Evolutionary conservation across 2,888 invertebrate species (phyloP).

Genomic region (Phyllotreta striolata): DNA sequence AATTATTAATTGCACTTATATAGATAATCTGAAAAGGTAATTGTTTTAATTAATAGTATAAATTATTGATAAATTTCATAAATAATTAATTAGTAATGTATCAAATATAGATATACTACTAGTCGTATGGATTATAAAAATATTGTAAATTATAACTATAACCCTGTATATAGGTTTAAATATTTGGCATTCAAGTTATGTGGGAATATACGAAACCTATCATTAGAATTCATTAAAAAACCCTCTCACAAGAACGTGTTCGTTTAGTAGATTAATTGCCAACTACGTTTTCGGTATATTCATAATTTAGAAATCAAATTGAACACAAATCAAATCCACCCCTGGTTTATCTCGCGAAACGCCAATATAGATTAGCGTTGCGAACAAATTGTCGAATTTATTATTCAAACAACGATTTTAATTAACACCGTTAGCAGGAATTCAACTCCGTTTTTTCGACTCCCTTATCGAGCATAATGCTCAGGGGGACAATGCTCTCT

Average conservation of each 20-base stretch:
- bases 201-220: slow-evolving; percentile 36
- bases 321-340: too few species aligned
- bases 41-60: too few species aligned
- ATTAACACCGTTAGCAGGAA: slow-evolving; percentile 13
- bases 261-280: slow-evolving; percentile 12
- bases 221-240: slow-evolving; percentile 15
- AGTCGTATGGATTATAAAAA: too few species aligned
- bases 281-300: too few species aligned
- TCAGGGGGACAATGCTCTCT: slow-evolving; percentile 6
- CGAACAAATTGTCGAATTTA: slow-evolving; percentile 2
- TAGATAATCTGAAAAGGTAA: slow-evolving; percentile 7
- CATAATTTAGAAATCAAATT: too few species aligned
- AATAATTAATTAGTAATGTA: too few species aligned
- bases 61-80: slow-evolving; percentile 14
- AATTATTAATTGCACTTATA: background rate
- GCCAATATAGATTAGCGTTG: too few species aligned
- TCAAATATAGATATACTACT: too few species aligned
- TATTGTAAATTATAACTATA: too few species aligned
- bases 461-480: slow-evolving; percentile 10
- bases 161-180: too few species aligned
- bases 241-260: slow-evolving; percentile 3
- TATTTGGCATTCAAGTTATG: slow-evolving; percentile 43
- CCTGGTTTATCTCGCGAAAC: too few species aligned
- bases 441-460: background rate
- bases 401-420: slow-evolving; percentile 9